phyloP scores from a whole-genome alignment of 2,113 vertebrate species.

The Hippocampus guttulatus region DNA sequence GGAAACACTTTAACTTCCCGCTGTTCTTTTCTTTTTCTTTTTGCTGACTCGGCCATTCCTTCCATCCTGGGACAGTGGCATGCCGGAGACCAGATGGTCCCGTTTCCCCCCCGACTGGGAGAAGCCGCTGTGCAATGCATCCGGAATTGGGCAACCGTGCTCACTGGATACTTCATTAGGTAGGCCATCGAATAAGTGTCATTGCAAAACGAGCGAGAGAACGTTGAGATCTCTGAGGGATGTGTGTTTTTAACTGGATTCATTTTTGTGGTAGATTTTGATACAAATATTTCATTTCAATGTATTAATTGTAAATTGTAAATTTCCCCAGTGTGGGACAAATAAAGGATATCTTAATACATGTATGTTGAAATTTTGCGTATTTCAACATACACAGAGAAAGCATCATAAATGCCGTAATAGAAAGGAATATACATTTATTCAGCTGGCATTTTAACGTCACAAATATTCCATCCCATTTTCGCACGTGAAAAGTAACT shows the following conservation, averaged over 20 bases:
- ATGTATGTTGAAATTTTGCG: no score
- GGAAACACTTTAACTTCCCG: constrained; percentile 37
- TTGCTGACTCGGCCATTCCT: constrained; percentile 66
- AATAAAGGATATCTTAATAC: no score
- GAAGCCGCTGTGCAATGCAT: constrained; percentile 15
- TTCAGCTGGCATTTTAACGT: no score
- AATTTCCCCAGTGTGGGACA: no score
- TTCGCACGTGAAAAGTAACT: no score
- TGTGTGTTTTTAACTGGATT: no score
- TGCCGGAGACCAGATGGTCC: constrained; percentile 73
- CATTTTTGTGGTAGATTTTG: neutral
- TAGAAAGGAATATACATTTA: no score
- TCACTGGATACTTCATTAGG: neutral
- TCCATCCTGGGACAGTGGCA: constrained; percentile 64
- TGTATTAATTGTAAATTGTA: no score
- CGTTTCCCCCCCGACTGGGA: constrained; percentile 51
- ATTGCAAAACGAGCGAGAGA: neutral
- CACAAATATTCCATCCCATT: no score
- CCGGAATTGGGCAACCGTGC: neutral
- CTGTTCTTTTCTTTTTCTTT: constrained; percentile 51
- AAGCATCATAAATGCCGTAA: no score
- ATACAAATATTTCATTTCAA: neutral
- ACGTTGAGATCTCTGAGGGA: no score
- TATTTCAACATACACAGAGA: no score
- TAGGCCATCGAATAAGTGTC: neutral